Percentiles rank a stretch among this genome's conserved stretches.
These are phyloP conservation scores for Diploscapter pachys DNA, from an alignment of 1,140 invertebrate genomes.

Conservation along the genomic window DNA sequence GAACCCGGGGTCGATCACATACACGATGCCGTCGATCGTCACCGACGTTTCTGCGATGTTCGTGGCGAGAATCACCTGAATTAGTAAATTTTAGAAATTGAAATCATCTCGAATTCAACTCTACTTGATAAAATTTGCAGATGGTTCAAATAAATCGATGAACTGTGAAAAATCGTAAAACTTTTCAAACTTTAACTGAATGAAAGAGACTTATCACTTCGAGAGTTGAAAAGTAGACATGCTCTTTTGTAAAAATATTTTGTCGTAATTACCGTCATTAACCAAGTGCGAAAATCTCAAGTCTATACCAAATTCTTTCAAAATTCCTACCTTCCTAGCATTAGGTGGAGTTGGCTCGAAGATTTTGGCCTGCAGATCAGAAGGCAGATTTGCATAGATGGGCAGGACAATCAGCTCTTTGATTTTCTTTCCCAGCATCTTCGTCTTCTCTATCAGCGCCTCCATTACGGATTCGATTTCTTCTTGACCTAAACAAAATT, in stretches of 20 bases:
- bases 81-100: background rate
- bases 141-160: too few relatives aligned
- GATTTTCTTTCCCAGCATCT: conserved; percentile 78
- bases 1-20: conserved; percentile 98
- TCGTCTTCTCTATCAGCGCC: conserved; percentile 49
- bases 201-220: too few relatives aligned
- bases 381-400: conserved; percentile 95
- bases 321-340: conserved; percentile 71
- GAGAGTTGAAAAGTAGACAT: too few relatives aligned
- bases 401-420: conserved; percentile 88
- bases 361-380: conserved; percentile 97
- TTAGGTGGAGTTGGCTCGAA: conserved; percentile 91
- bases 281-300: too few relatives aligned
- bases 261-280: too few relatives aligned
- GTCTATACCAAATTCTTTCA: background rate
- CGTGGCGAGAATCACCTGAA: conserved; percentile 85
- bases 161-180: too few relatives aligned
- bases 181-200: too few relatives aligned
- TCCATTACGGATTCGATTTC: conserved; percentile 55
- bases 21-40: conserved; percentile 98
- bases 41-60: conserved; percentile 99
- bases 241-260: too few relatives aligned
- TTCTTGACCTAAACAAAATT: conserved; percentile 40
- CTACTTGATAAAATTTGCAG: background rate
- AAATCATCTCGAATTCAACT: background rate